These are phyloP conservation scores for Elaphurus davidianus DNA, from an alignment of 2,113 vertebrate species.

Conservation along the genomic window DNA sequence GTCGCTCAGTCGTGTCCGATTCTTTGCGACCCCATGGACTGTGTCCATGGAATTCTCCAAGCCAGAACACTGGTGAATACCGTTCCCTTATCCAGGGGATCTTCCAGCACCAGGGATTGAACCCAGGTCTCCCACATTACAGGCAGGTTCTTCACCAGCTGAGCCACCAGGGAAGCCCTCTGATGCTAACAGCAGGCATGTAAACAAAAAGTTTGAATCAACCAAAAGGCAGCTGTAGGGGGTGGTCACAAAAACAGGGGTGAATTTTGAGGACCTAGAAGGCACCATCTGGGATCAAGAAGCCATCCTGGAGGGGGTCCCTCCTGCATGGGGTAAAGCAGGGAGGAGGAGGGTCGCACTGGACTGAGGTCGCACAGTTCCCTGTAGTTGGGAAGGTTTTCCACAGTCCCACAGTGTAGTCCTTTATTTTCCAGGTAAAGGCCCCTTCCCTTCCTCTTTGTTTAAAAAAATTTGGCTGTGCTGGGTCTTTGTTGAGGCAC, in stretches of 20 bases:
- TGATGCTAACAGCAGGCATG: background rate
- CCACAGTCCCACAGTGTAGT: background rate
- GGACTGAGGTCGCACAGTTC: background rate
- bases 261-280: background rate
- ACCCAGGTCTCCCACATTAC: background rate
- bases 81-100: background rate
- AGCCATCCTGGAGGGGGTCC: background rate
- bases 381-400: background rate
- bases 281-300: background rate
- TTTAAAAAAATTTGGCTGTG: background rate
- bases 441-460: background rate
- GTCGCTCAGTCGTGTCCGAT: background rate
- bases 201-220: background rate
- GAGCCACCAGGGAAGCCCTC: background rate
- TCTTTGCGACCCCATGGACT: background rate
- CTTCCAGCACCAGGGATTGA: background rate
- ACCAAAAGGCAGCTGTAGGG: background rate
- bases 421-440: background rate
- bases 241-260: background rate
- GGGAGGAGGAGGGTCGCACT: background rate
- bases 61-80: background rate
- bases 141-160: background rate
- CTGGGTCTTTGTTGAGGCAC: background rate
- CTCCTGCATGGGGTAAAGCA: background rate
- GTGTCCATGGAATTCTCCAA: background rate